These are phyloP conservation scores for Drosophila parthenogenetica DNA, from an alignment of 2,888 invertebrate species.

Conservation along the genomic window DNA sequence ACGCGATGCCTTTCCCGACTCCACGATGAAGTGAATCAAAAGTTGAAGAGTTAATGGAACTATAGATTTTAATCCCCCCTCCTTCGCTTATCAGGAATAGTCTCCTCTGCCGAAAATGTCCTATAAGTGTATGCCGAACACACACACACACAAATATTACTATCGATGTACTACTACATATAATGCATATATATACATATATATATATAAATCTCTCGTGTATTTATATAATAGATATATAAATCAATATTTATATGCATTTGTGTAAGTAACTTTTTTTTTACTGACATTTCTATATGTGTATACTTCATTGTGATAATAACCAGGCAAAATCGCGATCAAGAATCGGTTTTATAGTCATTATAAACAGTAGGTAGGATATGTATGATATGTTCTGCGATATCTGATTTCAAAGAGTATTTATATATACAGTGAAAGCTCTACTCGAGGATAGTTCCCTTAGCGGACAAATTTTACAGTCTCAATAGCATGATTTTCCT, in stretches of 20 bases:
- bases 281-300: conserved; percentile 33
- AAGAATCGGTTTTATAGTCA: conserved; percentile 30
- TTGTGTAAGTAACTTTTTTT: conserved; percentile 17
- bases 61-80: neutral
- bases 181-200: neutral
- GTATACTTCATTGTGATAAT: conserved; percentile 53
- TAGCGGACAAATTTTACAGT: too few relatives aligned
- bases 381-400: too few relatives aligned
- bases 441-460: too few relatives aligned
- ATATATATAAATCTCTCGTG: neutral
- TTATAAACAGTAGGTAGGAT: too few relatives aligned
- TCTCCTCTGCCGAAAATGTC: conserved; percentile 6
- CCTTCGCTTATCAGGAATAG: neutral
- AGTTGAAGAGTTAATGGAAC: neutral
- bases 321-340: conserved; percentile 22
- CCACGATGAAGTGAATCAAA: conserved; percentile 74
- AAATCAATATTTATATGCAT: conserved; percentile 7
- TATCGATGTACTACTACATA: conserved; percentile 18
- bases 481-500: too few relatives aligned
- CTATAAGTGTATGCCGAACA: neutral
- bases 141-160: neutral
- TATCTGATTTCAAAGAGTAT: too few relatives aligned
- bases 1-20: conserved; percentile 89
- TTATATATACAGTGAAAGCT: too few relatives aligned
- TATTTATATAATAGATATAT: conserved; percentile 1